These are phyloP conservation scores for Triplophysa yarkandensis DNA, from an alignment of 2,797 vertebrate genomes.

Conservation along the genomic window DNA sequence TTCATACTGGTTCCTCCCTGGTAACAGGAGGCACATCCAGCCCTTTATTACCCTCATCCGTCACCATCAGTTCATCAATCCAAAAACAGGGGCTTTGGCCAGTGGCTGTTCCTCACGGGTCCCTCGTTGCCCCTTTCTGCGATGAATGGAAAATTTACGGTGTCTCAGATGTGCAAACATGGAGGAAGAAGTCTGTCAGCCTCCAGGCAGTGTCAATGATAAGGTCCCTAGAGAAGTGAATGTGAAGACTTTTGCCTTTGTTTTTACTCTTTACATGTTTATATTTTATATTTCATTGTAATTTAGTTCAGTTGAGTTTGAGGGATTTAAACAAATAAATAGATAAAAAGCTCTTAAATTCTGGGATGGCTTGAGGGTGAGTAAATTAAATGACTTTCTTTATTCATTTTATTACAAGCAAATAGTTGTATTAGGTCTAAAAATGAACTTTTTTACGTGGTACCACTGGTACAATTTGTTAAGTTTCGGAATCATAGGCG, in stretches of 20 bases:
- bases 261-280: background rate
- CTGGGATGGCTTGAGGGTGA: too few species aligned
- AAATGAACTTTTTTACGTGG: too few species aligned
- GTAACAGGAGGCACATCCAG: slow-evolving; percentile 80
- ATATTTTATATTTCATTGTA: slow-evolving; percentile 3
- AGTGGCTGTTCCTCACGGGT: slow-evolving; percentile 57
- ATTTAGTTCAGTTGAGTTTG: background rate
- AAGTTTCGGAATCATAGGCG: too few species aligned
- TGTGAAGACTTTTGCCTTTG: slow-evolving; percentile 8
- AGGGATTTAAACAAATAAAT: too few species aligned
- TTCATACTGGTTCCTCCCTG: slow-evolving; percentile 78
- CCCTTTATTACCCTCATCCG: slow-evolving; percentile 82
- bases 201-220: slow-evolving; percentile 24
- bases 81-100: slow-evolving; percentile 65
- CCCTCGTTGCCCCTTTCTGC: slow-evolving; percentile 71
- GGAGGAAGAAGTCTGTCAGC: slow-evolving; percentile 28
- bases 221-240: slow-evolving; percentile 8
- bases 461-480: too few species aligned
- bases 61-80: slow-evolving; percentile 80
- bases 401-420: too few species aligned
- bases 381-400: too few species aligned
- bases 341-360: too few species aligned
- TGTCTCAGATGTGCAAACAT: slow-evolving; percentile 63
- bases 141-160: slow-evolving; percentile 73
- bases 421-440: too few species aligned